Evolutionary conservation across 2,888 invertebrate genomes (phyloP), one percentile per base, ranked within the genome.

Genomic region (Chrysolina oricalcia): DNA sequence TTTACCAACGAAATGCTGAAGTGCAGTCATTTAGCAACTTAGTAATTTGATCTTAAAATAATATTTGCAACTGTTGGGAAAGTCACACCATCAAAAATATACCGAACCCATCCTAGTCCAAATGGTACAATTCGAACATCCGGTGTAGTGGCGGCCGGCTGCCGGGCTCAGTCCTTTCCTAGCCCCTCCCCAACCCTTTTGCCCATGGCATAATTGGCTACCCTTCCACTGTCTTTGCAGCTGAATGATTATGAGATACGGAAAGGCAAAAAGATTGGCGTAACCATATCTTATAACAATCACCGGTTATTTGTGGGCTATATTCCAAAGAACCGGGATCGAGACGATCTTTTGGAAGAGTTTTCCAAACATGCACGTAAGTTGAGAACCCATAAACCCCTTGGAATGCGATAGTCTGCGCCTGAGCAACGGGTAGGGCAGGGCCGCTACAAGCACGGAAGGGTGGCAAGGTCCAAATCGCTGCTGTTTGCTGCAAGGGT

Each of bases 241-340:
- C 96, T 98, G 94, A 97, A 98, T 95, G 97, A 97, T 95, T 96
- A 95, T 95, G 98, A 98, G 95, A 97, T 98, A 94, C 95, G 96
- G 94, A 97, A 97, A 93, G 97, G 97, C 93, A 98, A 98, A 95
- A 96, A 96, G 94, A 96, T 98, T 94, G 98, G 98, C 94, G 97
- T 98, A 92, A 98, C 97, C 93, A 95, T 98, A 94, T 98, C 98
- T 93, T 97, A 97, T 95, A 98, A 98, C 95, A 98, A 98, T 95
- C 97, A 97, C 93, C 96, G 98, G 93, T 96, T 98, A 93, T 98
- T 98, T 96, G 97, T 98, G 94, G 98, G 98, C 92, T 98, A 98
- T 97, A 98, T 98, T 94, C 98, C 98, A 93, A 98, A 98, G 95
- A 97, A 96, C 95, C 97, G 97, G 94, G 97, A 97, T 94, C 96